These are phyloP conservation scores for Spodoptera littoralis DNA, from an alignment of 2,888 invertebrate genomes.

Conservation along the genomic window DNA sequence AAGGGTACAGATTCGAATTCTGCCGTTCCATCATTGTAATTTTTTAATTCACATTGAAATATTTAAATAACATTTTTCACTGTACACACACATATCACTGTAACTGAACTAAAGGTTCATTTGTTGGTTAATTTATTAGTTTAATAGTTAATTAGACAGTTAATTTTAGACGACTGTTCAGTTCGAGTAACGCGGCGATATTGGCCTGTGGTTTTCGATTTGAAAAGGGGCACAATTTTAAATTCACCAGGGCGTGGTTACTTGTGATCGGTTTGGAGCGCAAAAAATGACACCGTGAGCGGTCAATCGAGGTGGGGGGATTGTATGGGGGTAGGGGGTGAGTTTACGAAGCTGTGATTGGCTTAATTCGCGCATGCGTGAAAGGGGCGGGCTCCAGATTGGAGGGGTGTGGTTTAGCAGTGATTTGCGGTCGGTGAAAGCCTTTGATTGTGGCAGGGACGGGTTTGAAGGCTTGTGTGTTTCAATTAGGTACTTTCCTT, in stretches of 20 bases:
- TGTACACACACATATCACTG: constrained; percentile 48
- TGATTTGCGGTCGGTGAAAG: constrained; percentile 86
- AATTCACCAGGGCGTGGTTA: constrained; percentile 80
- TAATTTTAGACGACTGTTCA: constrained; percentile 64
- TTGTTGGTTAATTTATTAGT: constrained; percentile 60
- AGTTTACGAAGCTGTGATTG: constrained; percentile 69
- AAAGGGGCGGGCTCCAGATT: constrained; percentile 77
- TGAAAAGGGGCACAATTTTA: constrained; percentile 74
- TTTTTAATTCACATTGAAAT: constrained; percentile 48
- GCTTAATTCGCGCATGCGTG: constrained; percentile 77
- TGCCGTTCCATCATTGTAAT: constrained; percentile 79
- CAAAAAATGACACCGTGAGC: constrained; percentile 85
- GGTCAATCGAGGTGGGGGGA: constrained; percentile 81
- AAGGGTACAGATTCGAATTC: constrained; percentile 72
- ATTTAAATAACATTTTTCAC: constrained; percentile 53
- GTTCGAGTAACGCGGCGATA: constrained; percentile 66
- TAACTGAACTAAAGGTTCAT: constrained; percentile 21
- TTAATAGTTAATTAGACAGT: constrained; percentile 52
- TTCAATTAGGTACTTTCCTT: too few relatives aligned
- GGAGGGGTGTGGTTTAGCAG: constrained; percentile 83
- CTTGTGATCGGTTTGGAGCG: constrained; percentile 80
- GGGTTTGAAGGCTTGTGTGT: constrained; percentile 52
- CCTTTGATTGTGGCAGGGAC: constrained; percentile 83
- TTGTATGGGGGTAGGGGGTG: constrained; percentile 69
- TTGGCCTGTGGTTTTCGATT: constrained; percentile 78